A percentile compares a stretch with the other conserved stretches of the same genome.
phyloP scores from a whole-genome alignment of 2,113 vertebrate species.

The Sus scrofa region T2T-Sscrofa CM000816.6:86481501-86482000 shows the following conservation, averaged over 20 bases:
- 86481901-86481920: too few species aligned
- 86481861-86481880: too few species aligned
- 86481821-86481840: too few species aligned
- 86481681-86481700: neutral
- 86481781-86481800: neutral
- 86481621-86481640: rapidly evolving
- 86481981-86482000: too few species aligned
- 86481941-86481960: too few species aligned
- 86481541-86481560: neutral
- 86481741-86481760: neutral
- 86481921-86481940: too few species aligned
- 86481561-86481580: neutral
- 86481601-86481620: rapidly evolving
- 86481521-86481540: neutral
- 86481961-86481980: too few species aligned
- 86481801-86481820: too few species aligned
- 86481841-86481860: too few species aligned
- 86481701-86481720: neutral
- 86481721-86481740: rapidly evolving
- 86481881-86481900: too few species aligned
- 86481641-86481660: neutral
- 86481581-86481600: neutral
- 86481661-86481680: neutral
- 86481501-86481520: neutral
- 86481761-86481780: neutral